phyloP scores from a whole-genome alignment of 2,888 invertebrate genomes.

The Formica aserva region DNA sequence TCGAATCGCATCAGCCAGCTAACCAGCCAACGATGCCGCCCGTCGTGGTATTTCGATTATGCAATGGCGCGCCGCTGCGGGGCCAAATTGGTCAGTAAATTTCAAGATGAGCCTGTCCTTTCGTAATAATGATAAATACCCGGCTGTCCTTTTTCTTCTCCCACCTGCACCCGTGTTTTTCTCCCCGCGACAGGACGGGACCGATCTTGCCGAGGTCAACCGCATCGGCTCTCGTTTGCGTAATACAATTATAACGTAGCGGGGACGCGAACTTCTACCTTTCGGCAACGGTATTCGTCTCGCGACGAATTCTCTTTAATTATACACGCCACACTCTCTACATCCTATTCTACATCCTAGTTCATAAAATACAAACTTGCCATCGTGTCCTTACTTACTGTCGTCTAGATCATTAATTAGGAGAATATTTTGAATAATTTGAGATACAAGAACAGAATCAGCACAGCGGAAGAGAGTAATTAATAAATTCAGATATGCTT shows the following conservation, averaged over 20 bases:
- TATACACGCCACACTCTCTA: not conserved
- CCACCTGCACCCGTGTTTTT: slow-evolving; percentile 56
- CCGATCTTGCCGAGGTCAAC: slow-evolving; percentile 1
- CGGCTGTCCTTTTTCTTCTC: slow-evolving; percentile 54
- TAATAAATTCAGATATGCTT: not conserved
- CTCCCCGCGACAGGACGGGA: slow-evolving; percentile 8
- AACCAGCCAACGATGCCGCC: not conserved
- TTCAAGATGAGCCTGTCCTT: slow-evolving; percentile 75
- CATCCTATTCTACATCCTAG: not conserved
- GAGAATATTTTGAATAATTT: not conserved
- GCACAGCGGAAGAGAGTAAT: not conserved
- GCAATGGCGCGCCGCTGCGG: slow-evolving; percentile 62
- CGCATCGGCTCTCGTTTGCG: slow-evolving; percentile 55
- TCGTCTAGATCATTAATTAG: slow-evolving; percentile 12
- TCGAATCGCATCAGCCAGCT: slow-evolving; percentile 8
- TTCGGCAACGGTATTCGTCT: slow-evolving; percentile 31
- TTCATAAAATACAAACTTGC: not conserved
- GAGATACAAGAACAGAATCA: not conserved
- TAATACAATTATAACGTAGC: slow-evolving; percentile 60
- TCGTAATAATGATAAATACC: slow-evolving; percentile 75
- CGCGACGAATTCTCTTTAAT: slow-evolving; percentile 6
- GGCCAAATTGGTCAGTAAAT: slow-evolving; percentile 76
- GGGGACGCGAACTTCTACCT: slow-evolving; percentile 53
- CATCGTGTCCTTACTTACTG: not conserved
- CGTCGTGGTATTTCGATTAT: slow-evolving; percentile 66